Base-by-base conservation (phyloP, 2,113 vertebrate genomes). In the Clarias macrocephalus region DNA sequence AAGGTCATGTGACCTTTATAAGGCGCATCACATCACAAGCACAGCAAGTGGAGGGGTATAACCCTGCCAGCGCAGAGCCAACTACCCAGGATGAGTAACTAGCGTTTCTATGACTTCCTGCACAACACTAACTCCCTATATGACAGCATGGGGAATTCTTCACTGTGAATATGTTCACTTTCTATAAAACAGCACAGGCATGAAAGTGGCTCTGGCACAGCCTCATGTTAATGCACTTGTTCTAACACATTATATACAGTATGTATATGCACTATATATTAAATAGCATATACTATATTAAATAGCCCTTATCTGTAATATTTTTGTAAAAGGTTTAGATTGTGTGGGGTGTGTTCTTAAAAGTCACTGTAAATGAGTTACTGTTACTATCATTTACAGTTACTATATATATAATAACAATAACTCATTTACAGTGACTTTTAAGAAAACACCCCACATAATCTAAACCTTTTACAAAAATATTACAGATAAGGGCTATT, bases 51-150 rank as follows among this genome's bases (percentile, higher is more conserved):
- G 87, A 86, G 83, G 86, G 81, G 83, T 84, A 70, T 70, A 28
- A 82, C 59, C 77, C 63, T 82, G 56, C 82, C 83, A 42, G 60
- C 84, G 85, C 85, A 19, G 85, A 87, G 82, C 85, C 56, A 80
- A 68, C 83, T 52, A 59, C 76, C 52, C 85, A 70, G 82, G 86
- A 85, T 80, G 83, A 87, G 88, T 81, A 88, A 88, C 76, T 65
- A 63, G 65, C 82, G 88, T 89, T 91, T 89, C 89, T 85, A 87
- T 89, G 72, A 84, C 76, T 80, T 76, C 85, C 82, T 82, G 63
- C 85, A 90, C 79, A 82, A 85, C 73, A 89, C 62, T 60, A 42
- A 81, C 33, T 83, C 81, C 70, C 52, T 76, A 82, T 79, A 63
- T 56, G 30, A 60, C 57, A 37, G 30, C 6, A 4, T 60, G 79